phyloP scores from a whole-genome alignment of 2,797 vertebrate genomes.

The Pangasius larnaudii region DNA sequence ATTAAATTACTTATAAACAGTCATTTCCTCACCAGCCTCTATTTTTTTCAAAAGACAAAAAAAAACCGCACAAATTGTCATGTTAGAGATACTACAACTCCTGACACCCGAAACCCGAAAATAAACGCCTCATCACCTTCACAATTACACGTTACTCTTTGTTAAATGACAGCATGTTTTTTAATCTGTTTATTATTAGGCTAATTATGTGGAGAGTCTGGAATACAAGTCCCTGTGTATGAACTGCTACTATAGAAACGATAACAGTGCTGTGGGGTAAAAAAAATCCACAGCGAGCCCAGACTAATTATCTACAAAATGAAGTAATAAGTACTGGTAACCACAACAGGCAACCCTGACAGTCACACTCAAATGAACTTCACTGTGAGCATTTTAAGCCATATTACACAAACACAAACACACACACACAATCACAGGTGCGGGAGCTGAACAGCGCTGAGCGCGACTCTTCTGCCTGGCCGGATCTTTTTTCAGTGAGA shows the following conservation, averaged over 20 bases:
- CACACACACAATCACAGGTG: slow-evolving; percentile 72
- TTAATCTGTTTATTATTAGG: not conserved
- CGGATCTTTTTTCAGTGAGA: slow-evolving; percentile 81
- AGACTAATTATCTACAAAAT: not conserved
- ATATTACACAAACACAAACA: not conserved
- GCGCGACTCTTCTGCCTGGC: slow-evolving; percentile 82
- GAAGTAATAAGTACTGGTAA: not conserved
- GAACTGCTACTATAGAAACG: not conserved
- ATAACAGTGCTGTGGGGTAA: not conserved
- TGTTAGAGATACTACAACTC: not conserved
- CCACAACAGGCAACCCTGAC: not conserved
- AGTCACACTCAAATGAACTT: not conserved
- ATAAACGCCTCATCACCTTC: not conserved
- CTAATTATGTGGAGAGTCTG: not conserved
- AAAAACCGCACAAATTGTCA: not conserved
- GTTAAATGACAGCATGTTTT: not conserved
- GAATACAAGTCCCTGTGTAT: not conserved
- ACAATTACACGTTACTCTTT: not conserved
- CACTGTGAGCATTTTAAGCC: not conserved
- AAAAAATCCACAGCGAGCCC: not conserved
- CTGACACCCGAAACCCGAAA: not conserved
- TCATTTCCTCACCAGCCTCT: not conserved
- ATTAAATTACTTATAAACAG: not conserved
- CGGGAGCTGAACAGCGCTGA: slow-evolving; percentile 52
- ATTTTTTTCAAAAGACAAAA: not conserved